A percentile compares a stretch with the other conserved stretches of the same genome.
Conservation (phyloP, 92 coral and sea anemone genomes). For the Muricea muricata region DNA sequence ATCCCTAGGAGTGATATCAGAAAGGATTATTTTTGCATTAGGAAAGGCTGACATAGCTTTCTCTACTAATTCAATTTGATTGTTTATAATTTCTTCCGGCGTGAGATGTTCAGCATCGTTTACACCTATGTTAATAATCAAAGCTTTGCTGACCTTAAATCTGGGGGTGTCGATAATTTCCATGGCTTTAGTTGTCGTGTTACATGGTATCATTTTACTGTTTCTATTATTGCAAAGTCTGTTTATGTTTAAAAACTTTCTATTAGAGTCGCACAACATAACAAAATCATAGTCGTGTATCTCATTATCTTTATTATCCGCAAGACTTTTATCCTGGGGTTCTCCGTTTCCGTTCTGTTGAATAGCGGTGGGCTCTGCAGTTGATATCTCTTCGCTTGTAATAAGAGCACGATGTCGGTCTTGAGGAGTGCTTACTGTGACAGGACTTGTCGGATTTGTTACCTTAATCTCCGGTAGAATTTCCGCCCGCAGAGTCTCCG, state of each 20-base stretch:
- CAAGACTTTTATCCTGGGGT: background rate
- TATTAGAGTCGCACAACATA: conserved; percentile 46
- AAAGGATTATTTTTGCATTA: conserved; percentile 14
- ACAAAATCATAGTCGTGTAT: conserved; percentile 30
- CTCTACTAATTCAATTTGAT: conserved; percentile 34
- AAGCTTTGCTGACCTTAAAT: conserved; percentile 11
- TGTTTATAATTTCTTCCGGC: background rate
- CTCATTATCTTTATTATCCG: background rate
- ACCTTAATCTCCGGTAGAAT: background rate
- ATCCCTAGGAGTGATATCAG: conserved; percentile 39
- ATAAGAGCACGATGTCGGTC: background rate
- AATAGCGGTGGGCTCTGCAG: background rate
- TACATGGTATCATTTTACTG: conserved; percentile 34
- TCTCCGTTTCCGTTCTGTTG: background rate
- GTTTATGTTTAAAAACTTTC: conserved; percentile 6
- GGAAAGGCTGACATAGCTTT: conserved; percentile 27
- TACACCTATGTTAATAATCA: conserved; percentile 47
- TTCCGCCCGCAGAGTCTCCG: too few relatives aligned
- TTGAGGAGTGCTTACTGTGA: background rate
- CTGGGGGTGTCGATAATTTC: conserved; percentile 37
- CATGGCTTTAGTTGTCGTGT: conserved; percentile 38
- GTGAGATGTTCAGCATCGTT: conserved; percentile 47
- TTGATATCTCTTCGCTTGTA: background rate
- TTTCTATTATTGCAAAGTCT: background rate
- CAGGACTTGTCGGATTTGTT: background rate